Conservation (phyloP, 2,113 vertebrate genomes). For the Psittacula cyanocephala region DNA sequence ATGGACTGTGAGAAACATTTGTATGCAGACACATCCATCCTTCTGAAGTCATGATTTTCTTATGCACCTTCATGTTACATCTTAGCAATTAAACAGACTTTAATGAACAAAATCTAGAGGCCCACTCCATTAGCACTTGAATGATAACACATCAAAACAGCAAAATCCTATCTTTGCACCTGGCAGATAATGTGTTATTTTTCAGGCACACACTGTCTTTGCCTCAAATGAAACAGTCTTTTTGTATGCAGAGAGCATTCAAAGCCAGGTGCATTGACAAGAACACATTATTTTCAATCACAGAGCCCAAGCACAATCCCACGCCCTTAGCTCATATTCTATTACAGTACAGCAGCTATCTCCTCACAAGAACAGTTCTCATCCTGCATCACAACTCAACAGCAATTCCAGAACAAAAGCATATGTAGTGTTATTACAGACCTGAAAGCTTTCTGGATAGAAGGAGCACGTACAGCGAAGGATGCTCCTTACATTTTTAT, state of each 20-base stretch:
- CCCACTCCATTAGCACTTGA: neutral
- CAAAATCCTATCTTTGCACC: neutral
- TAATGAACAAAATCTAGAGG: neutral
- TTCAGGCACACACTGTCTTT: neutral
- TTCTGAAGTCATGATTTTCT: neutral
- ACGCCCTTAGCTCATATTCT: neutral
- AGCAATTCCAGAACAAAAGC: neutral
- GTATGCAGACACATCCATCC: neutral
- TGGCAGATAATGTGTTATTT: neutral
- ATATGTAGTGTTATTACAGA: neutral
- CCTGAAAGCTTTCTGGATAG: neutral
- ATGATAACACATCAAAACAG: neutral
- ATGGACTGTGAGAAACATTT: neutral
- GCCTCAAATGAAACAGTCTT: neutral
- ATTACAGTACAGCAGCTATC: neutral
- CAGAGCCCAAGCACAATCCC: neutral
- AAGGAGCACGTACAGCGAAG: fast-evolving
- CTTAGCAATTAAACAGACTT: neutral
- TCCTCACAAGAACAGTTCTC: neutral
- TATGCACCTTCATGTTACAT: neutral
- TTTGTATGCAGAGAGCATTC: neutral
- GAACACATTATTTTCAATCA: neutral
- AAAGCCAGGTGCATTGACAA: neutral
- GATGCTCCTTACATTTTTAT: neutral
- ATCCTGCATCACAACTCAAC: neutral